Evolutionary conservation across 2,888 invertebrate genomes (phyloP).

Genomic region (Polymixis flavicincta): DNA sequence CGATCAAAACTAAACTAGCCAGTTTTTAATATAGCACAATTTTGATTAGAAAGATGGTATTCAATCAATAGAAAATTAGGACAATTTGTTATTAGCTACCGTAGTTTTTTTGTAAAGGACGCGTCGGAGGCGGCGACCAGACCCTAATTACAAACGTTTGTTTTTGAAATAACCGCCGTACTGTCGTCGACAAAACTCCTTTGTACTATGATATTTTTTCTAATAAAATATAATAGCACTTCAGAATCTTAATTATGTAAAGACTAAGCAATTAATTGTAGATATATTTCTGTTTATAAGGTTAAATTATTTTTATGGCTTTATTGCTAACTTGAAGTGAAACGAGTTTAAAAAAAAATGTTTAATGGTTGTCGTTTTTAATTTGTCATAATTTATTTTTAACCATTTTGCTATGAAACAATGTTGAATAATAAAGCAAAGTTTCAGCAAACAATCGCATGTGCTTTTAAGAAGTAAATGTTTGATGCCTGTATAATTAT

Average conservation of each 20-base stretch:
- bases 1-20: background rate
- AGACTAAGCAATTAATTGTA: conserved; percentile 38
- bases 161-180: conserved; percentile 87
- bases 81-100: conserved; percentile 83
- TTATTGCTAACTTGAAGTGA: conserved; percentile 25
- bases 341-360: conserved; percentile 31
- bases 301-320: conserved; percentile 36
- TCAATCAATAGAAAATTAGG: conserved; percentile 82
- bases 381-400: conserved; percentile 14
- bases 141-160: conserved; percentile 88
- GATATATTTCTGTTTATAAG: conserved; percentile 31
- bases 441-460: conserved; percentile 5
- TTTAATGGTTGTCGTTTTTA: conserved; percentile 33
- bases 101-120: conserved; percentile 78
- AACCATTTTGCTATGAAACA: conserved; percentile 20
- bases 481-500: conserved; percentile 34
- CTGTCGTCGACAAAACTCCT: conserved; percentile 72
- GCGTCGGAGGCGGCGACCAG: conserved; percentile 71
- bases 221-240: conserved; percentile 23
- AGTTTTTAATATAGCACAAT: conserved; percentile 60
- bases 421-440: background rate
- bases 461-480: conserved; percentile 31
- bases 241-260: conserved; percentile 27
- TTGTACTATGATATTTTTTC: conserved; percentile 42
- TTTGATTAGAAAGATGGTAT: conserved; percentile 74